Percentiles rank a stretch among this genome's conserved stretches.
phyloP scores from a whole-genome alignment of 2,113 vertebrate species.

The Dinomys branickii region DNA sequence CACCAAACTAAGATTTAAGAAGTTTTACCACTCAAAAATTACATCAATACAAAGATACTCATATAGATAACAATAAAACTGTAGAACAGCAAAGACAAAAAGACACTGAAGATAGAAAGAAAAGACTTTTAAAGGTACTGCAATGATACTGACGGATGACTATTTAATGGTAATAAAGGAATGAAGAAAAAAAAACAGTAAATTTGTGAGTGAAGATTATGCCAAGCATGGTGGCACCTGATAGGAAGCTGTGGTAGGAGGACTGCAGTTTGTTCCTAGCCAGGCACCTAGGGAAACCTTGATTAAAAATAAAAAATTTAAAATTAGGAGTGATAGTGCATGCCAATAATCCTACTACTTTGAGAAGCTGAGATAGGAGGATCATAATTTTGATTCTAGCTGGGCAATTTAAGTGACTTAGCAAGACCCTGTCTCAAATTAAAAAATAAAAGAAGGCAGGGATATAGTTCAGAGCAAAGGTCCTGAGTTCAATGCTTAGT shows the following conservation, averaged over 20 bases:
- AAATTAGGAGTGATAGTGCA: not conserved
- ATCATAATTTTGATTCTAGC: not conserved
- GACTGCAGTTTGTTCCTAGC: not conserved
- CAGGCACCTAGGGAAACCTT: not conserved
- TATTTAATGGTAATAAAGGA: constrained; percentile 17
- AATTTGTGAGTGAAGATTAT: not conserved
- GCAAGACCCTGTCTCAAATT: not conserved
- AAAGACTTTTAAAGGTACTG: not conserved
- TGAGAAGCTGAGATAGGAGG: not conserved
- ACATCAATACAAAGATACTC: not conserved
- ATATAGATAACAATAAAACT: not conserved
- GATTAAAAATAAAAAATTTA: not conserved
- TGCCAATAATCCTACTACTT: not conserved
- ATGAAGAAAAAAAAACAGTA: not conserved
- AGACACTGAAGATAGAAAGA: not conserved
- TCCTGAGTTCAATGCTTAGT: not conserved
- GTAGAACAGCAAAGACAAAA: not conserved
- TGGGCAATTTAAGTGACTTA: not conserved
- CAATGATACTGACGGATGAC: not conserved
- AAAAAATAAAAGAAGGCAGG: not conserved
- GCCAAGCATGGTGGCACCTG: not conserved
- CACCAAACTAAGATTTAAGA: not conserved
- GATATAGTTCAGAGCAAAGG: not conserved
- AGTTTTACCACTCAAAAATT: not conserved
- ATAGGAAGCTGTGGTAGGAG: not conserved